These are phyloP conservation scores for Metopolophium dirhodum DNA, from an alignment of 1,140 invertebrate genomes.

Conservation along the genomic window DNA sequence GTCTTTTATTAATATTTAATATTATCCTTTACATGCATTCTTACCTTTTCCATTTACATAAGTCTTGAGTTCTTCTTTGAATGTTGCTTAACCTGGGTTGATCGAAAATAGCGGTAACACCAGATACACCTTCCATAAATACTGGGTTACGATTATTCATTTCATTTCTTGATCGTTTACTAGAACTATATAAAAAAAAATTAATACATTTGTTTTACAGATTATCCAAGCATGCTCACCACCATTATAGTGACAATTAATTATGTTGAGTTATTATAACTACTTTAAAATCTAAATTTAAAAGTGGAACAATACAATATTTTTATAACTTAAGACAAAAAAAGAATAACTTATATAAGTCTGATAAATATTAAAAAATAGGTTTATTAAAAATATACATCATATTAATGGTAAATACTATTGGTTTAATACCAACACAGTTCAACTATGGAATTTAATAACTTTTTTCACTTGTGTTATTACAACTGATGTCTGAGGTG, in stretches of 20 bases:
- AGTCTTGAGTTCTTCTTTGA: constrained; percentile 78
- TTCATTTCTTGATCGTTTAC: constrained; percentile 61
- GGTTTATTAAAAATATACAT: background rate
- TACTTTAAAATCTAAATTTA: background rate
- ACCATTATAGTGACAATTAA: background rate
- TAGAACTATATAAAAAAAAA: constrained; percentile 60
- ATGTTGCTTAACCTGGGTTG: constrained; percentile 72
- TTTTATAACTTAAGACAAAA: background rate
- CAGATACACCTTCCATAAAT: constrained; percentile 84
- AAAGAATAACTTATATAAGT: background rate
- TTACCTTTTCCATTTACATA: constrained; percentile 79
- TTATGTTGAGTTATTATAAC: background rate
- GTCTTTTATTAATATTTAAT: background rate
- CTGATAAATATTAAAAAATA: background rate
- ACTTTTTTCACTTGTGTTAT: too few relatives aligned
- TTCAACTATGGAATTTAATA: too few relatives aligned
- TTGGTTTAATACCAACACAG: too few relatives aligned
- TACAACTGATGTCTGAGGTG: too few relatives aligned
- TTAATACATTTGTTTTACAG: background rate
- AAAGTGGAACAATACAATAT: background rate
- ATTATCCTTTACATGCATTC: constrained; percentile 22
- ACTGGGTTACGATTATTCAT: constrained; percentile 69
- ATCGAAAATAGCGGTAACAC: constrained; percentile 72
- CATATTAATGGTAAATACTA: too few relatives aligned
- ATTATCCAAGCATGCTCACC: background rate